A percentile compares a stretch with the other conserved stretches of the same genome.
Conservation (phyloP, 1,140 invertebrate genomes). For the Ostrea edulis region DNA sequence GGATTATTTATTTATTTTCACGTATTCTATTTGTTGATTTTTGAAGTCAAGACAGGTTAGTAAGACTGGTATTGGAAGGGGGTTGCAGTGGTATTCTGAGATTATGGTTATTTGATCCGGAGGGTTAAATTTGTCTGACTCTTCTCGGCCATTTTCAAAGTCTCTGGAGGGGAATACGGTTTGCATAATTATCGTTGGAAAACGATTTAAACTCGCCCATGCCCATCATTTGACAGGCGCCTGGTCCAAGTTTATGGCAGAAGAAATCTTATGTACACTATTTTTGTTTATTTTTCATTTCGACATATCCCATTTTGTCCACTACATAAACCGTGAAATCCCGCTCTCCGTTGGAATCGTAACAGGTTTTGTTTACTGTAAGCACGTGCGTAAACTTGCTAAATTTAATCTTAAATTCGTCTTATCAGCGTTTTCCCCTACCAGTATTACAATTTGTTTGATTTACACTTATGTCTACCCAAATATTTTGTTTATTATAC, state of each 20-base stretch:
- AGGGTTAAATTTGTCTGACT: not conserved
- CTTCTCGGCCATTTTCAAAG: too few species aligned
- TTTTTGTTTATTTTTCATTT: slow-evolving; percentile 36
- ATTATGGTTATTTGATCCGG: too few species aligned
- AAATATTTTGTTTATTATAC: slow-evolving; percentile 19
- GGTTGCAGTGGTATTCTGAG: too few species aligned
- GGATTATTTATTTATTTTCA: too few species aligned
- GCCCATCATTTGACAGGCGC: not conserved
- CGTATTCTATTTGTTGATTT: too few species aligned
- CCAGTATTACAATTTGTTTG: slow-evolving; percentile 24
- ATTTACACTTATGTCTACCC: not conserved
- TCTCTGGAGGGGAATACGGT: not conserved
- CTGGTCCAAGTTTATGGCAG: not conserved
- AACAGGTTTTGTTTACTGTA: not conserved
- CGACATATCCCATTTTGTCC: slow-evolving; percentile 34
- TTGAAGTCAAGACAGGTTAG: too few species aligned
- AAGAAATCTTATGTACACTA: not conserved
- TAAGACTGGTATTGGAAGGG: too few species aligned
- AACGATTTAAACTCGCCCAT: not conserved
- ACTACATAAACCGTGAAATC: slow-evolving; percentile 1
- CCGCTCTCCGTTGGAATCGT: not conserved
- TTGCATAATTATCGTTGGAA: not conserved
- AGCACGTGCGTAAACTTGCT: slow-evolving; percentile 23
- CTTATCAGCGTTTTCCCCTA: not conserved
- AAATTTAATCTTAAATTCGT: slow-evolving; percentile 4